Base-by-base conservation (phyloP, 2,888 invertebrate genomes). In the Mythimna ferrago region DNA sequence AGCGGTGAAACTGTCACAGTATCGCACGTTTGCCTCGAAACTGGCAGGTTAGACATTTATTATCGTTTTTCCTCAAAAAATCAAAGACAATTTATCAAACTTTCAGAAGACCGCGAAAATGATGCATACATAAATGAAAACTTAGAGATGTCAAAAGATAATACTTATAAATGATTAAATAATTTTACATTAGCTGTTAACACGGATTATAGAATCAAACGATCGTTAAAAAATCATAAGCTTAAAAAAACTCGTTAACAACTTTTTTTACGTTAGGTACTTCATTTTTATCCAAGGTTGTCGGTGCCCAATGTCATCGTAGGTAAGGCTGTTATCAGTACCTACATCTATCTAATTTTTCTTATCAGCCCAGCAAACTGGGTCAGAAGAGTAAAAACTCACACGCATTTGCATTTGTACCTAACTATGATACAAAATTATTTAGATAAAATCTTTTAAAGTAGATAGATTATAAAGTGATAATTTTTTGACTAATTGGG, bases 241-340 rank as follows among this genome's bases (percentile, higher is more conserved):
- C 11, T 69, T 11, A 35, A 35, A 66, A 53, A 44, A 38, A 10
- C 2, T n/a, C 7, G 35, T 9, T 16, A 3, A 38, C 5, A 57
- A 57, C 1, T 61, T 62, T 66, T 57, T 54, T 62, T 4, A 35
- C 48, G 21, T 58, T 14, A 48, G 11, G 48, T 63, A 61, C 16
- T 14, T 62, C 57, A 44, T 60, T 67, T 44, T 51, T 21, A 62
- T 66, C 82, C 92, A 95, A 94, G 95, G 95, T 90, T 93, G 87
- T 41, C 41, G 67, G 78, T 82, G 78, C 82, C 89, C 95, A 95
- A 95, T 94, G 95, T 93, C 95, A 94, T 85, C 88, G 87, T 91
- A 92, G 91, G 92, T 92, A 92, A 91, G 86, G 85, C 85, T 88
- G 87, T 94, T 95, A 95, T 96, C 96, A 86, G 62, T 21, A 56